These are phyloP conservation scores for Nymphicus hollandicus DNA, from an alignment of 2,113 vertebrate species.

Conservation along the genomic window DNA sequence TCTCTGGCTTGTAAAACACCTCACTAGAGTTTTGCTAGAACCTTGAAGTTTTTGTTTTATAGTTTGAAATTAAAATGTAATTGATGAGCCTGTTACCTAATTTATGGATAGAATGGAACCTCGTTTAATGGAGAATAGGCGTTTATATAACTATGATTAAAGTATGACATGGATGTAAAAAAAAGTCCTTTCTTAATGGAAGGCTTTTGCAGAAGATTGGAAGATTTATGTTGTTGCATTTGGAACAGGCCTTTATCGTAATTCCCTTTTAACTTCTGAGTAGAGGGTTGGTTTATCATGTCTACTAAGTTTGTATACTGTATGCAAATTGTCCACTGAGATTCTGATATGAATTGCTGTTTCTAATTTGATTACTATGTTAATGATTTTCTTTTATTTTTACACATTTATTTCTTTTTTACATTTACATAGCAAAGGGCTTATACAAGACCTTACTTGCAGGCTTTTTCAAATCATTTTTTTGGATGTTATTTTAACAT, in stretches of 20 bases:
- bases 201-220: not conserved
- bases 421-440: not conserved
- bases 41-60: fast-evolving
- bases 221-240: not conserved
- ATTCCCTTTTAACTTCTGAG: not conserved
- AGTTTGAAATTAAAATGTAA: not conserved
- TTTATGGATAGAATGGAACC: not conserved
- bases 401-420: not conserved
- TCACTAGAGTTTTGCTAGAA: not conserved
- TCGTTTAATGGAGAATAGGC: not conserved
- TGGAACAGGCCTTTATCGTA: not conserved
- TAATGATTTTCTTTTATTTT: not conserved
- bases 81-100: not conserved
- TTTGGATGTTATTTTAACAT: not conserved
- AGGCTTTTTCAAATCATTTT: not conserved
- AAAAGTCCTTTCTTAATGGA: not conserved
- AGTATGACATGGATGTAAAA: not conserved
- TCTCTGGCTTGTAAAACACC: not conserved
- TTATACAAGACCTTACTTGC: not conserved
- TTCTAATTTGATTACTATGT: not conserved
- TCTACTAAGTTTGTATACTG: not conserved
- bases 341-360: not conserved
- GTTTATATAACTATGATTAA: not conserved
- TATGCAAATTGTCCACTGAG: not conserved
- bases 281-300: not conserved